phyloP scores from a whole-genome alignment of 2,113 vertebrate genomes.

The Tupaia tana region DNA sequence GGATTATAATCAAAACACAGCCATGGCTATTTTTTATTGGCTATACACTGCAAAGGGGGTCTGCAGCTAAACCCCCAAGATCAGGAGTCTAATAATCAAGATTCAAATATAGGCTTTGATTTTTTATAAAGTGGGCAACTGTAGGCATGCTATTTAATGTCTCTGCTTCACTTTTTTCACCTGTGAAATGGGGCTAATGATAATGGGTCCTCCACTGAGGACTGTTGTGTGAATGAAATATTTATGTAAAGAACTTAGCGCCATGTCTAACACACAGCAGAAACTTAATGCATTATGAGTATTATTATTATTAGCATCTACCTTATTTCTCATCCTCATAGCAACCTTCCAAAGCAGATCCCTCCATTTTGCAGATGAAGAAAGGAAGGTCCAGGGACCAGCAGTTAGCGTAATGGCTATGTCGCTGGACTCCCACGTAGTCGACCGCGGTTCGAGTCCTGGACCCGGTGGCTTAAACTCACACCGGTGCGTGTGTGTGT shows the following conservation, averaged over 20 bases:
- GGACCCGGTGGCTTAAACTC: too few relatives aligned
- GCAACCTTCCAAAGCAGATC: background rate
- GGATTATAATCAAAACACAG: background rate
- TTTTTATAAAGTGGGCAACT: background rate
- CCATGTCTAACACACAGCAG: background rate
- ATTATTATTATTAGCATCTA: accelerated
- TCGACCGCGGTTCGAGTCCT: too few relatives aligned
- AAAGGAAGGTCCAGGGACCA: background rate
- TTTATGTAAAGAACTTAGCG: background rate
- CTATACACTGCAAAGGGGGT: too few relatives aligned
- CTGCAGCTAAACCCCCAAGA: background rate
- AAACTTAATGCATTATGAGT: accelerated
- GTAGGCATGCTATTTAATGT: background rate
- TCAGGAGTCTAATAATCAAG: too few relatives aligned
- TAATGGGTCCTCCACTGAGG: background rate
- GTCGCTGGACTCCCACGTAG: too few relatives aligned
- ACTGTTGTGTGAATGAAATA: background rate
- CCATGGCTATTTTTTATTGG: background rate
- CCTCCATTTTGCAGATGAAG: background rate
- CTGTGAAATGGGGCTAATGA: background rate
- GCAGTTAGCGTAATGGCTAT: too few relatives aligned
- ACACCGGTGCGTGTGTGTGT: too few relatives aligned
- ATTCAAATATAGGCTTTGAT: background rate
- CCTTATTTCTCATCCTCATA: too few relatives aligned
- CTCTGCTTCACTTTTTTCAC: background rate